Evolutionary conservation across 1,140 invertebrate species (phyloP).

Genomic region (Caenorhabditis briggsae): DNA sequence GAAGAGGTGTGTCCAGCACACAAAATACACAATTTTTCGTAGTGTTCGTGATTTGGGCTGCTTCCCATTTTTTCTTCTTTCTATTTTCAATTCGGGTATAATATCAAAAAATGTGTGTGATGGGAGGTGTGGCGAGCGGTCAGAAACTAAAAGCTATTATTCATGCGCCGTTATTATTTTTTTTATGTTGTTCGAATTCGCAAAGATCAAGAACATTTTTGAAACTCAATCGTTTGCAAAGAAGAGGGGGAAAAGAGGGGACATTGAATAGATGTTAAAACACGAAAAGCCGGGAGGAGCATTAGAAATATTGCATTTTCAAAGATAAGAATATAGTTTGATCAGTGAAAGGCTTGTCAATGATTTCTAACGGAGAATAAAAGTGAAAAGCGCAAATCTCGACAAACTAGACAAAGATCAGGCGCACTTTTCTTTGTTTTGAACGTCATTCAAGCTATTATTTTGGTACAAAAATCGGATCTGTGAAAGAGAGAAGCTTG

Average conservation of each 20-base stretch:
- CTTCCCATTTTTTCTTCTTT: not conserved
- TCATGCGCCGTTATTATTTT: not conserved
- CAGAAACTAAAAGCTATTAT: constrained; percentile 23
- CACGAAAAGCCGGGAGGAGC: not conserved
- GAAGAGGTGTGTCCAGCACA: constrained; percentile 14
- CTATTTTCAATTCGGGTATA: not conserved
- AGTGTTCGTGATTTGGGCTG: constrained; percentile 34
- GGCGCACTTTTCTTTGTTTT: no score
- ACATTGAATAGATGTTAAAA: not conserved
- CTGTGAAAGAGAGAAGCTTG: no score
- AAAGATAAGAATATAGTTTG: no score
- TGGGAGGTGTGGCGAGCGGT: not conserved
- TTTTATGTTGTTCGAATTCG: constrained; percentile 6
- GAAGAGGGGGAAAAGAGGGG: not conserved
- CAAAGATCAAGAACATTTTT: constrained; percentile 39
- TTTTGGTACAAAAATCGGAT: no score
- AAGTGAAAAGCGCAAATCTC: no score
- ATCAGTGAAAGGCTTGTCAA: no score
- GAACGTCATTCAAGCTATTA: no score
- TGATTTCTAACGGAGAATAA: no score
- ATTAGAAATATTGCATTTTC: not conserved
- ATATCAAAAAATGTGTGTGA: not conserved
- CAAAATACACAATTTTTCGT: constrained; percentile 20
- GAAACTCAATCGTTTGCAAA: constrained; percentile 15
- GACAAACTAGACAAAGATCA: no score